Evolutionary conservation across 2,113 vertebrate genomes (phyloP).

Genomic region (Odobenus rosmarus): DNA sequence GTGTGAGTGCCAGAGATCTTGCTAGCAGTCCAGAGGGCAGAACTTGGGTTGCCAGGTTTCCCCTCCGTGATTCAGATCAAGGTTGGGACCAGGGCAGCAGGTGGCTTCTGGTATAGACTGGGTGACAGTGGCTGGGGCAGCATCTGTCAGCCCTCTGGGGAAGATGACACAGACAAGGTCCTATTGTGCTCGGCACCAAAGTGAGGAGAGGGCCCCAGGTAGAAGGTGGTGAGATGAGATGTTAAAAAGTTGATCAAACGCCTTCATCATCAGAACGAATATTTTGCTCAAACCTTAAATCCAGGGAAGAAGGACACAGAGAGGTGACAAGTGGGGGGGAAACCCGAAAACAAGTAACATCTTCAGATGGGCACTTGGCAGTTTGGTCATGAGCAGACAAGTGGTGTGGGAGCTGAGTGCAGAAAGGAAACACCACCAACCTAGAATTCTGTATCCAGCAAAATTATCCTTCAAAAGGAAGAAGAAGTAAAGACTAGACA

Average conservation of each 20-base stretch:
- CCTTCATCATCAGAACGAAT: not conserved
- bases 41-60: not conserved
- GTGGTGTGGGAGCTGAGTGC: not conserved
- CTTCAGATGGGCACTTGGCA: not conserved
- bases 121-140: not conserved
- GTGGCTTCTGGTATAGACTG: not conserved
- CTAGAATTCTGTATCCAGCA: not conserved
- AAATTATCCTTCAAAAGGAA: not conserved
- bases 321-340: not conserved
- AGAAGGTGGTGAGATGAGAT: not conserved
- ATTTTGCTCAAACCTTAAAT: not conserved
- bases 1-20: not conserved
- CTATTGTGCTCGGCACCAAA: not conserved
- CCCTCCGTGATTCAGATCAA: not conserved
- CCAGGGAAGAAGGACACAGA: not conserved
- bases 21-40: not conserved
- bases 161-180: not conserved
- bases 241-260: not conserved
- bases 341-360: not conserved
- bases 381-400: not conserved
- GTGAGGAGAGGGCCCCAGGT: not conserved
- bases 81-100: not conserved
- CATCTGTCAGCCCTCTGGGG: not conserved
- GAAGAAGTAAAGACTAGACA: not conserved
- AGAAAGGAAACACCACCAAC: not conserved